Evolutionary conservation across 2,113 vertebrate genomes (phyloP), one percentile per base, ranked within the genome.

Genomic region (Pituophis catenifer): DNA sequence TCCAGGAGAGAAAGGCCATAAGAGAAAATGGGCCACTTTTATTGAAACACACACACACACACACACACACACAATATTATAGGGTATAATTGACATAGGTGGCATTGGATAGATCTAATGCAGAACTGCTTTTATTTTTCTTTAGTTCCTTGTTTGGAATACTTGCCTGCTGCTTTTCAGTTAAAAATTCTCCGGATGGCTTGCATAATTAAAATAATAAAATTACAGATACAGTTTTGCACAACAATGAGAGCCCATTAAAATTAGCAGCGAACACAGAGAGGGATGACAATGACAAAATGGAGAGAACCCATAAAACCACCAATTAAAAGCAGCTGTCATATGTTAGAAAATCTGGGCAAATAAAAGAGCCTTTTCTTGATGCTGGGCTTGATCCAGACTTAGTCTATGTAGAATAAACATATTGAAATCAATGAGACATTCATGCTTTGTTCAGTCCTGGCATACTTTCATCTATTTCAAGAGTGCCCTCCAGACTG

Each of bases 151-250:
- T 91, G 50, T 55, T 55, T 91, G 70, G 23, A 91, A 85, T 86
- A 55, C 38, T 81, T 91, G 50, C 53, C 53, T 44, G n/a, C 53
- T 91, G 90, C 17, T 70, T 33, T 91, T 91, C 53, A 85, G 90
- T 81, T 91, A 91, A 91, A 55, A 38, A 81, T 6, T 85, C 65
- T 81, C 52, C 3, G 21, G 52, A 33, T 24, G 15, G n/a, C 11
- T 91, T 85, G 19, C 52, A 54, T 91, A 44, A 91, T 91, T 85
- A 85, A 91, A 91, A 91, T 91, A 91, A 58, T 81, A 81, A 91
- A 91, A 81, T 81, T 38, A 38, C 65, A 91, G 65, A 91, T 38
- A 54, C 52, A 55, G 75, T 81, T 54, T 24, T 19, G 13, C 44
- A 81, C 44, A 81, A 17, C 52, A 38, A 33, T 24, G 52, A 55